These are phyloP conservation scores for Ceratosolen fusciceps DNA, from an alignment of 1,140 invertebrate species.

Conservation along the genomic window DNA sequence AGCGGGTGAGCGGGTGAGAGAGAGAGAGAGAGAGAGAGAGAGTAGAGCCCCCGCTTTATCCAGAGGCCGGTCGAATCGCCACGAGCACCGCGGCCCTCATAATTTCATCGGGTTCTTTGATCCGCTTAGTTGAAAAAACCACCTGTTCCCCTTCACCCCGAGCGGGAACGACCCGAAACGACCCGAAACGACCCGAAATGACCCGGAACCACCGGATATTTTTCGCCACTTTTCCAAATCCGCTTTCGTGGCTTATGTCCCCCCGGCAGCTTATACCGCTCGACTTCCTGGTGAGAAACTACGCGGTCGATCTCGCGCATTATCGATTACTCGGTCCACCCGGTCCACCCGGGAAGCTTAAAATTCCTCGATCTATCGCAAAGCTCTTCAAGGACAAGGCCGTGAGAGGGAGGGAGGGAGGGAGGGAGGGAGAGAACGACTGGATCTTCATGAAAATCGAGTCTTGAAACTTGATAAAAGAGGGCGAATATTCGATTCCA, in stretches of 20 bases:
- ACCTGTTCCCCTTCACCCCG: no score
- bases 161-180: no score
- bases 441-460: constrained; percentile 31
- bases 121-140: not conserved
- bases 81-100: not conserved
- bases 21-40: no score
- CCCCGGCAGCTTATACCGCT: not conserved
- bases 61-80: not conserved
- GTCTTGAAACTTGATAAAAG: constrained; percentile 28
- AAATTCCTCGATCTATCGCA: not conserved
- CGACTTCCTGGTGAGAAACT: not conserved
- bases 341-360: not conserved
- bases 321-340: not conserved
- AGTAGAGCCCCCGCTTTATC: not conserved
- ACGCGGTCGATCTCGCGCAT: not conserved
- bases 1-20: no score
- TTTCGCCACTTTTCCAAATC: not conserved
- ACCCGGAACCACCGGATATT: not conserved
- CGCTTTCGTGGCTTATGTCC: not conserved
- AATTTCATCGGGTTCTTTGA: not conserved
- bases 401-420: not conserved
- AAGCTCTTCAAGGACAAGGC: not conserved
- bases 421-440: not conserved
- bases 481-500: constrained; percentile 31
- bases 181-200: not conserved